phyloP scores from a whole-genome alignment of 2,888 invertebrate genomes.

The Anorthoa munda region DNA sequence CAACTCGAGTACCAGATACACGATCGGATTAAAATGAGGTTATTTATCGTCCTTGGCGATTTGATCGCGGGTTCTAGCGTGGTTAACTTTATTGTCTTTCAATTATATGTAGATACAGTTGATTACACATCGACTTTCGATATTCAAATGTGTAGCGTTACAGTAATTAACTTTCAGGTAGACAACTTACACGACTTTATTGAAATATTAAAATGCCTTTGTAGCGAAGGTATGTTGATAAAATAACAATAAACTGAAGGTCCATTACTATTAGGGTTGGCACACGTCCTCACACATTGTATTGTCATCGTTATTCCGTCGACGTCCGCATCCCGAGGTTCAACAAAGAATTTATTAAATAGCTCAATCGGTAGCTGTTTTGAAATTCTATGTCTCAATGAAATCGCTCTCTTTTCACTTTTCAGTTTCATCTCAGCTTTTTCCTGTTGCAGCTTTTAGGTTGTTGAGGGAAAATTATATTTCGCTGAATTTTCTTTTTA shows the following conservation, averaged over 20 bases:
- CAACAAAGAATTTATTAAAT: conserved; percentile 66
- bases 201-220: conserved; percentile 47
- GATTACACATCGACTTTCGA: conserved; percentile 46
- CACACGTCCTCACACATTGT: conserved; percentile 62
- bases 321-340: conserved; percentile 61
- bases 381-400: conserved; percentile 56
- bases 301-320: conserved; percentile 64
- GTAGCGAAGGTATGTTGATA: conserved; percentile 51
- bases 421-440: conserved; percentile 19
- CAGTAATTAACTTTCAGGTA: conserved; percentile 17
- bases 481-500: neutral
- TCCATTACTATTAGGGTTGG: conserved; percentile 63
- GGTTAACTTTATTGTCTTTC: conserved; percentile 70
- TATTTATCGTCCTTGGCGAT: conserved; percentile 72
- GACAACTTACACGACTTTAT: conserved; percentile 8
- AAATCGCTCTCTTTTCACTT: conserved; percentile 44
- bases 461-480: conserved; percentile 24
- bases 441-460: conserved; percentile 30
- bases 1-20: conserved; percentile 64
- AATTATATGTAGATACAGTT: conserved; percentile 48
- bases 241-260: conserved; percentile 55
- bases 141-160: conserved; percentile 43
- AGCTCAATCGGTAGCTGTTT: conserved; percentile 65
- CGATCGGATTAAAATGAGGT: conserved; percentile 73
- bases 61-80: conserved; percentile 68